Conservation (phyloP, 2,797 vertebrate genomes). For the Mormyrops boulengeri region DNA sequence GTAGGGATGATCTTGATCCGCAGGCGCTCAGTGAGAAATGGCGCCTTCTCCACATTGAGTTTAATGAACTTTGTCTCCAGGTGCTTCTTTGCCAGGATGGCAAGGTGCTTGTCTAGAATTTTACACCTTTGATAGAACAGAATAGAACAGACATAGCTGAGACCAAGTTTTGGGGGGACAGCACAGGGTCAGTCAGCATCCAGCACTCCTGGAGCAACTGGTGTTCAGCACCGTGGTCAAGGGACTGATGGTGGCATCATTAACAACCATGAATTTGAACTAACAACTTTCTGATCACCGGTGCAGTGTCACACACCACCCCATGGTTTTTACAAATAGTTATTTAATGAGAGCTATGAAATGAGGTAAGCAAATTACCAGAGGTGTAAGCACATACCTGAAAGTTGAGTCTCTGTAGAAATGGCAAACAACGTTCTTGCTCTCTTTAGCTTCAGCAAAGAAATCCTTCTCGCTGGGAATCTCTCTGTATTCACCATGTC, state of each 20-base stretch:
- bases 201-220: neutral
- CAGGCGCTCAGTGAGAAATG: conserved; percentile 88
- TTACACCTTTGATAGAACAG: conserved; percentile 68
- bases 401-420: conserved; percentile 90
- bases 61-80: conserved; percentile 96
- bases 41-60: conserved; percentile 90
- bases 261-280: neutral
- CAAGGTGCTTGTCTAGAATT: conserved; percentile 89
- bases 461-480: conserved; percentile 92
- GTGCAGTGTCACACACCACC: neutral
- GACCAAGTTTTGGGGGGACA: neutral
- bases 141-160: neutral
- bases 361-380: neutral
- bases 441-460: conserved; percentile 92
- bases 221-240: neutral
- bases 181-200: neutral
- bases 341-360: neutral
- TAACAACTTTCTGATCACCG: neutral
- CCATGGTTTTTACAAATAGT: neutral
- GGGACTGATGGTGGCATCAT: neutral
- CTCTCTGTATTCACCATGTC: conserved; percentile 92
- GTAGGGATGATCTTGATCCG: conserved; percentile 89
- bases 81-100: conserved; percentile 84
- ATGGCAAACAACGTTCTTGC: conserved; percentile 92
- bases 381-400: conserved; percentile 62